phyloP scores from a whole-genome alignment of 1,140 invertebrate genomes.

The Drosophila baimaii region DNA sequence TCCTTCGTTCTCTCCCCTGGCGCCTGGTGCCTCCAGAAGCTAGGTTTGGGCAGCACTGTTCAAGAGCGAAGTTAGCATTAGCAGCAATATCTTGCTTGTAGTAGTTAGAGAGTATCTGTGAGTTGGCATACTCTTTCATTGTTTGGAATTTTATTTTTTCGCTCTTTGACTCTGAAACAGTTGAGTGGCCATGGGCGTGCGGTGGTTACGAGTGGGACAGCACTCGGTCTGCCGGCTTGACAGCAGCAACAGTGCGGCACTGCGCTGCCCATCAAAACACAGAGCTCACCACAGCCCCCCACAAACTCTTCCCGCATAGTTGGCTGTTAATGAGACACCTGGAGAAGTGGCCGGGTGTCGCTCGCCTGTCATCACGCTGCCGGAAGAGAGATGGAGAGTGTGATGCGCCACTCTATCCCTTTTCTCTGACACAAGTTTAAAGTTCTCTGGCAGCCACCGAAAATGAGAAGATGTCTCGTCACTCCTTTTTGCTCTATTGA shows the following conservation, averaged over 20 bases:
- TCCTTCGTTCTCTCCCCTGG: too few species aligned
- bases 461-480: conserved; percentile 48
- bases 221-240: conserved; percentile 35
- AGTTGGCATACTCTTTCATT: conserved; percentile 1
- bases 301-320: conserved; percentile 21
- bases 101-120: conserved; percentile 9
- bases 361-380: conserved; percentile 62
- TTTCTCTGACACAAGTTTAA: conserved; percentile 27
- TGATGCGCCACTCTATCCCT: conserved; percentile 29
- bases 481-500: conserved; percentile 84
- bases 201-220: not conserved
- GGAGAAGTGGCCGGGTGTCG: conserved; percentile 46
- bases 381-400: conserved; percentile 44
- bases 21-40: not conserved
- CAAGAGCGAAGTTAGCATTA: not conserved
- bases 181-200: conserved; percentile 65
- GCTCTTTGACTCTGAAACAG: conserved; percentile 59
- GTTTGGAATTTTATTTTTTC: conserved; percentile 8
- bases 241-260: conserved; percentile 55
- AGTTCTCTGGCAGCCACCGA: conserved; percentile 32
- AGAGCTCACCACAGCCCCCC: not conserved
- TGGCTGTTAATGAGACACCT: conserved; percentile 68
- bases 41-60: not conserved
- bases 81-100: not conserved
- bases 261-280: conserved; percentile 2